Evolutionary conservation across 2,888 invertebrate genomes (phyloP), one percentile per base, ranked within the genome.

Genomic region (Aphidoletes aphidimyza): DNA sequence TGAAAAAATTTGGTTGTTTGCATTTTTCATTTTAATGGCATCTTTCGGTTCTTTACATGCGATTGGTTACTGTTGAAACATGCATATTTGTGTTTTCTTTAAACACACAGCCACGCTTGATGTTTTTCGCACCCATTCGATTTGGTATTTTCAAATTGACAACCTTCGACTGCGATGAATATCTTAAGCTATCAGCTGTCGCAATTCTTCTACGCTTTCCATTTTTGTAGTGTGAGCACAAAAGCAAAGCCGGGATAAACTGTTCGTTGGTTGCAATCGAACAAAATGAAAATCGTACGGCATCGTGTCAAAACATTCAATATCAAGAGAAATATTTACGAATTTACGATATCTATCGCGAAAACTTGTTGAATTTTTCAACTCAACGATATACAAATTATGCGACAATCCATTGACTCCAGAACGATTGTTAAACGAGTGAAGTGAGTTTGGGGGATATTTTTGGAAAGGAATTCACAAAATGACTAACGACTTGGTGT

Each of bases 121-220:
- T 39, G 39, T 39, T 47, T 54, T 22, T 54, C 54, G 54, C 54
- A 54, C 54, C 39, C n/a, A 22, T 54, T 22, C 2, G 6, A 47
- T 11, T n/a, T 54, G 54, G 22, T 54, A 54, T 54, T 54, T 54
- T 54, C 47, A 11, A 17, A 22, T 54, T 54, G 54, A 54, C 54
- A 54, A 54, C n/a, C 22, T 8, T 54, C 54, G 22, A 54, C 9
- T 54, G 9, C 54, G 54, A 54, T 54, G 54, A 22, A 54, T n/a
- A 54, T 22, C n/a, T 22, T 22, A 22, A 47, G 22, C 3, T 5
- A 54, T 54, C 54, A 54, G 22, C 54, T 54, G n/a, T 54, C 54
- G 54, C 54, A 54, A 54, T 54, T n/a, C 54, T 22, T 54, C 3
- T 54, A 54, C 54, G 54, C 22, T 54, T 54, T 54, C 22, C 54